These are phyloP conservation scores for Busseola fusca DNA, from an alignment of 2,888 invertebrate genomes.

Conservation along the genomic window DNA sequence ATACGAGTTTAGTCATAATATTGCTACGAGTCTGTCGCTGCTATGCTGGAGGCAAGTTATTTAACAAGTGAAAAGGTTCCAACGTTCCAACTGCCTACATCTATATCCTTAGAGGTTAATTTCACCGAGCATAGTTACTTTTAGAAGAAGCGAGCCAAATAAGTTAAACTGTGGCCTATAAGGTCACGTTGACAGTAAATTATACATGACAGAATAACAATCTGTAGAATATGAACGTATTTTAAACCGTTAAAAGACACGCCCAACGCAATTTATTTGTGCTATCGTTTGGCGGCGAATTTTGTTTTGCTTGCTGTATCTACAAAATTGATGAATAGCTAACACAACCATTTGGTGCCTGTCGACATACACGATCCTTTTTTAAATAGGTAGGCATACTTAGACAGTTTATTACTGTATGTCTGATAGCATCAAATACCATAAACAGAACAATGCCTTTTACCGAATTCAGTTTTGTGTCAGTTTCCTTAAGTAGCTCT, in stretches of 20 bases:
- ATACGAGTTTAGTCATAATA: slow-evolving; percentile 76
- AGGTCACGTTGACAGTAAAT: slow-evolving; percentile 43
- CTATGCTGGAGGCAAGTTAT: slow-evolving; percentile 60
- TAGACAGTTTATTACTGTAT: slow-evolving; percentile 4
- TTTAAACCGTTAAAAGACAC: slow-evolving; percentile 45
- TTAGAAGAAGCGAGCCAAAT: slow-evolving; percentile 27
- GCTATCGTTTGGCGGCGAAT: slow-evolving; percentile 9
- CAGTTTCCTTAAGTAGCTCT: background rate
- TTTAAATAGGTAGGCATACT: no score
- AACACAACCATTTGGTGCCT: background rate
- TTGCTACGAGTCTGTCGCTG: slow-evolving; percentile 67
- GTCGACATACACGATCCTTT: background rate
- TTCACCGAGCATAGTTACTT: slow-evolving; percentile 1
- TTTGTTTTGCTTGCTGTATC: background rate
- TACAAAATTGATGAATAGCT: background rate
- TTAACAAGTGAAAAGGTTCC: slow-evolving; percentile 34
- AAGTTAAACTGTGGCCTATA: slow-evolving; percentile 18
- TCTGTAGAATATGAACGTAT: slow-evolving; percentile 35
- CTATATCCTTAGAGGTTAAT: slow-evolving; percentile 12
- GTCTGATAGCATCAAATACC: slow-evolving; percentile 71
- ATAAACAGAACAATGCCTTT: slow-evolving; percentile 77
- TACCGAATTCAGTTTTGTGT: slow-evolving; percentile 57
- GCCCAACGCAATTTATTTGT: slow-evolving; percentile 38
- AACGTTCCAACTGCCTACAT: slow-evolving; percentile 31
- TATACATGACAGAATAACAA: slow-evolving; percentile 34